These are phyloP conservation scores for Odocoileus hemionus DNA, from an alignment of 2,113 vertebrate genomes.

Conservation along the genomic window DNA sequence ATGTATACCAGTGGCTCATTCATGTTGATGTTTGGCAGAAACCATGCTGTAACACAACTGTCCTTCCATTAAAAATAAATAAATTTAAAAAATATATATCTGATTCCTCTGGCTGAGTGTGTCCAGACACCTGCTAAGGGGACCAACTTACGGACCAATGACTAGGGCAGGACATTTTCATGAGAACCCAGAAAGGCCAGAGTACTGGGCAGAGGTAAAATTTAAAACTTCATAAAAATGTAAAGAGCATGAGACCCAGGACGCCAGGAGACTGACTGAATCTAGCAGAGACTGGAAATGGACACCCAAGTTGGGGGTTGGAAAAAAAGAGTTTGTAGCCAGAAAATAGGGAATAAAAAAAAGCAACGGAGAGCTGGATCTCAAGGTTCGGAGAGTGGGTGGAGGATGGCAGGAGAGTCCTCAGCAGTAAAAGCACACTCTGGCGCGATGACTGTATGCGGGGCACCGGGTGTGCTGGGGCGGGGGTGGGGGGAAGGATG, in stretches of 20 bases:
- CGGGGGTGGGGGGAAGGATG: fast-evolving
- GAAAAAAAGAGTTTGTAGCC: background rate
- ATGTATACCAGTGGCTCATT: background rate
- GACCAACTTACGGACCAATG: background rate
- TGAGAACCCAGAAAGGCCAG: background rate
- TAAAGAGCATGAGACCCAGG: background rate
- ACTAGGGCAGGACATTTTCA: background rate
- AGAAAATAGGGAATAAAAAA: background rate
- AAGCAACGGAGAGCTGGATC: background rate
- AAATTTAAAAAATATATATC: fast-evolving
- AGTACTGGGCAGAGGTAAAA: background rate
- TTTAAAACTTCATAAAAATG: background rate
- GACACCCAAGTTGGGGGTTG: background rate
- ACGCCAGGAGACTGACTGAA: background rate
- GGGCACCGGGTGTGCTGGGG: fast-evolving
- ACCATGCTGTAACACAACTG: fast-evolving
- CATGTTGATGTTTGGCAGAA: background rate
- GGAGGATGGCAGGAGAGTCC: background rate
- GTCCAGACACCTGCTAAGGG: background rate
- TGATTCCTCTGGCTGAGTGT: background rate
- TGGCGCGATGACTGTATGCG: fast-evolving
- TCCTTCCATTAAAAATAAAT: background rate
- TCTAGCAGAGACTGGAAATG: background rate
- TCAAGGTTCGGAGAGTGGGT: background rate
- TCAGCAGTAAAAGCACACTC: background rate